These are phyloP conservation scores for Drosophila kohkoa DNA, from an alignment of 1,140 invertebrate species.

Conservation along the genomic window DNA sequence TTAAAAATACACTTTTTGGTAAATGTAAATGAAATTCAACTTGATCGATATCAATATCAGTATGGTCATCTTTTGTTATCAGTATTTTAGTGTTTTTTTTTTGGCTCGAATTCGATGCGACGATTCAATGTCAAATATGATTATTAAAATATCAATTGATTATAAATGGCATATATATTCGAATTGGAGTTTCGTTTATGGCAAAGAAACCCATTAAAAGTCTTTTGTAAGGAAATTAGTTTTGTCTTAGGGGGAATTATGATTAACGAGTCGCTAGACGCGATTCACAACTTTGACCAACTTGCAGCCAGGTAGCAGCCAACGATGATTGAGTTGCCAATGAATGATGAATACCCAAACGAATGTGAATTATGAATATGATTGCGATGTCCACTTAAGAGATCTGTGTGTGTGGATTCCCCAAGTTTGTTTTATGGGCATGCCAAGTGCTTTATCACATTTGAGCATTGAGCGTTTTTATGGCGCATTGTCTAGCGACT, in stretches of 20 bases:
- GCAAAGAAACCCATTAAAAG: not conserved
- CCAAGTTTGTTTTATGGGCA: constrained; percentile 36
- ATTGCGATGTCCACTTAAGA: constrained; percentile 11
- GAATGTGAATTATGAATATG: constrained; percentile 6
- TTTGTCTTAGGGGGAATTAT: constrained; percentile 55
- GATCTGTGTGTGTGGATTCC: constrained; percentile 29
- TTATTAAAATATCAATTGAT: constrained; percentile 19
- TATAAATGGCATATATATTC: constrained; percentile 22
- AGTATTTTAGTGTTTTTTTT: not conserved
- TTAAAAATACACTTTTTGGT: no score
- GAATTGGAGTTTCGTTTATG: not conserved
- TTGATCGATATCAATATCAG: not conserved
- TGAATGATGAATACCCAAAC: constrained; percentile 13
- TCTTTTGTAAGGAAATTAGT: constrained; percentile 50
- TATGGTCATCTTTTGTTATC: constrained; percentile 18
- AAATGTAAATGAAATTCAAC: no score
- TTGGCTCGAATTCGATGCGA: not conserved
- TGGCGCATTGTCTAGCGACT: constrained; percentile 33
- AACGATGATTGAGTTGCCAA: constrained; percentile 20
- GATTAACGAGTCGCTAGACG: constrained; percentile 25
- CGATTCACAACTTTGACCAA: constrained; percentile 45
- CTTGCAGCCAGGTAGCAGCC: constrained; percentile 22
- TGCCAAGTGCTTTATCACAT: constrained; percentile 50
- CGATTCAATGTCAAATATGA: constrained; percentile 21
- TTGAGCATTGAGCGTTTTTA: constrained; percentile 32